Conservation (phyloP, 2,888 invertebrate species). For the Xanthia icteritia region DNA sequence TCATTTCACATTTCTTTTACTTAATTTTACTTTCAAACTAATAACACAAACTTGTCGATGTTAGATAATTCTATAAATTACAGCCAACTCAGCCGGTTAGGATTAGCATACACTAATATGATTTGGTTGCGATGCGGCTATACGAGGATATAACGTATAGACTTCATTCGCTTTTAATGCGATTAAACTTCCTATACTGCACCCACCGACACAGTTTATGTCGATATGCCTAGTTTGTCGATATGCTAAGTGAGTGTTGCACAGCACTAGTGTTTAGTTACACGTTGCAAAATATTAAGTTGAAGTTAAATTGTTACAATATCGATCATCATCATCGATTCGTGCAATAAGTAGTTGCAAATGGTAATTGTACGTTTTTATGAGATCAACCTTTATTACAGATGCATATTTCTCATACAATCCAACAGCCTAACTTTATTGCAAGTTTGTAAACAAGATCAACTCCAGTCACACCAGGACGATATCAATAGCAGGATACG, state of each 20-base stretch:
- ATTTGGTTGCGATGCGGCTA: constrained; percentile 61
- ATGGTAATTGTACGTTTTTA: constrained; percentile 27
- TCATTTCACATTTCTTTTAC: neutral
- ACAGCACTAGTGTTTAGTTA: constrained; percentile 59
- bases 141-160: constrained; percentile 58
- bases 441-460: constrained; percentile 46
- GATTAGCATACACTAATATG: constrained; percentile 71
- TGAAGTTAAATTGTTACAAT: constrained; percentile 21
- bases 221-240: constrained; percentile 65
- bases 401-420: neutral
- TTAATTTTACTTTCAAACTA: constrained; percentile 6
- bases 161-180: constrained; percentile 65
- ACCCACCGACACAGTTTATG: constrained; percentile 52
- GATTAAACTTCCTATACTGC: constrained; percentile 62
- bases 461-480: constrained; percentile 8
- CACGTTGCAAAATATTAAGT: constrained; percentile 38
- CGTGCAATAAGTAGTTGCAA: constrained; percentile 3
- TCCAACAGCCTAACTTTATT: neutral
- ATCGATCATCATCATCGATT: too few relatives aligned
- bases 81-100: constrained; percentile 51
- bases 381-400: constrained; percentile 2
- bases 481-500: constrained; percentile 41
- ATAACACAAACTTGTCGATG: constrained; percentile 24
- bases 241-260: constrained; percentile 58
- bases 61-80: constrained; percentile 52